A percentile compares a stretch with the other conserved stretches of the same genome.
phyloP scores from a whole-genome alignment of 53 echinoderm and acorn worm species.

The Zoroaster sp. region DNA sequence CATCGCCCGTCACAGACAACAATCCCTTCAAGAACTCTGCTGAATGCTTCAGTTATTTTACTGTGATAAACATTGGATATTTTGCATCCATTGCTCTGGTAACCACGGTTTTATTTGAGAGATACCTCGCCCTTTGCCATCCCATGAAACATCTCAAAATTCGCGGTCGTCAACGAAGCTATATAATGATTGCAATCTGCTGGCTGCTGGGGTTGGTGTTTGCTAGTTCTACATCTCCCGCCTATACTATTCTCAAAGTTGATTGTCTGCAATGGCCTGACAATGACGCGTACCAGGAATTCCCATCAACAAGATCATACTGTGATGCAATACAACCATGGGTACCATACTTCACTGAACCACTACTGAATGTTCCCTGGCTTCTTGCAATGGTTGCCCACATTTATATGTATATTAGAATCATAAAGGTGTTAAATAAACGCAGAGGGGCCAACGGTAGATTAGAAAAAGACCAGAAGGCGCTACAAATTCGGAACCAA shows the following conservation, averaged over 20 bases:
- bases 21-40: background rate
- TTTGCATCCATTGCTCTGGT: background rate
- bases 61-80: background rate
- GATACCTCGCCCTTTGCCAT: slow-evolving; percentile 33
- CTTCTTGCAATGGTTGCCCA: background rate
- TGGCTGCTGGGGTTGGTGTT: background rate
- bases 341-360: background rate
- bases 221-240: background rate
- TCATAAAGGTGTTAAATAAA: background rate
- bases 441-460: background rate
- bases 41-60: background rate
- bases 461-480: background rate
- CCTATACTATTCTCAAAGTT: background rate
- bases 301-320: background rate
- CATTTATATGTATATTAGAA: slow-evolving; percentile 9
- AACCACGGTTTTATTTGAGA: background rate
- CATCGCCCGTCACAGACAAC: background rate
- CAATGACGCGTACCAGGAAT: background rate
- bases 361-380: background rate
- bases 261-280: slow-evolving; percentile 3
- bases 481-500: slow-evolving; percentile 1
- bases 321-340: background rate
- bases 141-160: background rate
- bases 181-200: background rate
- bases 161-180: background rate